Evolutionary conservation across 2,797 vertebrate species (phyloP), one percentile per base, ranked within the genome.

Genomic region (Eupleurogrammus muticus): DNA sequence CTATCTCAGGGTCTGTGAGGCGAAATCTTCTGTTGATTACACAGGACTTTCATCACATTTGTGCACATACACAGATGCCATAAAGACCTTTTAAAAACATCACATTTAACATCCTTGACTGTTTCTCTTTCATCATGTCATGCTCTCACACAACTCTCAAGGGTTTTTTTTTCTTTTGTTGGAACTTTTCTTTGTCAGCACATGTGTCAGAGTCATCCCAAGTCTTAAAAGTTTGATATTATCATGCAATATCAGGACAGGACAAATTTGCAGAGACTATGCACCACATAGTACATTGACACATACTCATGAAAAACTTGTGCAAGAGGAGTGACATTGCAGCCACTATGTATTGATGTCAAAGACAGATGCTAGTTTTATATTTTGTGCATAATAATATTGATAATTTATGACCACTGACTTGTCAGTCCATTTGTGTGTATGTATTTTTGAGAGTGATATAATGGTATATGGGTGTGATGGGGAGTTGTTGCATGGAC

Each of bases 281-380:
- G 79, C 73, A 59, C 68, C 69, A 76, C 77, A 79, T 81, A 87
- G 81, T 44, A 62, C 57, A 38, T 70, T 72, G 80, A 73, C 70
- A 76, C 19, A 13, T 72, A 47, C 42, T 44, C 40, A 44, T 44
- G 57, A 74, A 73, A 24, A 44, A 52, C 48, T 52, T 76, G 63
- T 83, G 62, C 68, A 62, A 77, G 56, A 80, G 50, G 73, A 67
- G 58, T 69, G 36, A 83, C 61, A 77, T 67, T 80, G 69, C 83
- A 80, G 77, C 77, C 88, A 77, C 77, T 84, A 40, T 86, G 81
- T 87, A 77, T 82, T 82, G 73, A 90, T 90, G 88, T 91, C 83
- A 84, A 85, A 83, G 58, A 84, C 69, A 82, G 76, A 91, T 79
- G 80, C 76, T 87, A 84, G 83, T 91, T 92, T 90, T 91, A 76